Conservation (phyloP, 2,113 vertebrate genomes). For the Syngnathus typhle region DNA sequence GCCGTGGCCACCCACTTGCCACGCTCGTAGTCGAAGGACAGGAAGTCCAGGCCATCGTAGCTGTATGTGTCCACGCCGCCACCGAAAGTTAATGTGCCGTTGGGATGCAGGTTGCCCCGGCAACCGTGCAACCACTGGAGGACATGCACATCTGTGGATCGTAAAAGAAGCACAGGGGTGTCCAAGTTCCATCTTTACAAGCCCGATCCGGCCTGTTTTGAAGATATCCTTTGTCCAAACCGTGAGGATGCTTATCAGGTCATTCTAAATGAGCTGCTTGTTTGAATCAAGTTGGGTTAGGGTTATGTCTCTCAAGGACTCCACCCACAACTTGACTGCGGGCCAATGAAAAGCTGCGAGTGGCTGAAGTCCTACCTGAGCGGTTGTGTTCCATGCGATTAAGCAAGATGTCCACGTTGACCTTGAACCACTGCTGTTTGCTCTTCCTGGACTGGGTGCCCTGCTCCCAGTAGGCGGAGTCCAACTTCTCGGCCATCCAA, state of each 20-base stretch:
- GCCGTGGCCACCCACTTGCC: slow-evolving; percentile 36
- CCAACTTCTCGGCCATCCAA: slow-evolving; percentile 51
- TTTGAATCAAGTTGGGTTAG: no score
- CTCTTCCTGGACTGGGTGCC: slow-evolving; percentile 55
- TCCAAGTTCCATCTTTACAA: no score
- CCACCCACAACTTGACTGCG: not conserved
- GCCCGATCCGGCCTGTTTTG: no score
- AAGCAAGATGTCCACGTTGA: slow-evolving; percentile 59
- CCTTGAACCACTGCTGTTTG: slow-evolving; percentile 64
- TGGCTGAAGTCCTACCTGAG: slow-evolving; percentile 22
- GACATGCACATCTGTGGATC: slow-evolving; percentile 36
- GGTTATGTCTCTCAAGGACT: not conserved
- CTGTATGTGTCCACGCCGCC: slow-evolving; percentile 47
- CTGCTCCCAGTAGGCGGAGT: slow-evolving; percentile 37
- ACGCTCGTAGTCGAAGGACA: slow-evolving; percentile 31
- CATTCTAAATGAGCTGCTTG: no score
- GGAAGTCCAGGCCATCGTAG: slow-evolving; percentile 58
- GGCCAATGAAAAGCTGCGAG: not conserved
- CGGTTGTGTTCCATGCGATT: slow-evolving; percentile 31
- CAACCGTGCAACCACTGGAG: slow-evolving; percentile 65
- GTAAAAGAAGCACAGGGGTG: no score
- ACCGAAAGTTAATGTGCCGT: fast-evolving
- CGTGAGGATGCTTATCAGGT: no score
- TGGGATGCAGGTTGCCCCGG: fast-evolving
- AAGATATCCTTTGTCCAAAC: no score